Evolutionary conservation across 2,797 vertebrate species (phyloP).

Genomic region (Phoeniculus purpureus): DNA sequence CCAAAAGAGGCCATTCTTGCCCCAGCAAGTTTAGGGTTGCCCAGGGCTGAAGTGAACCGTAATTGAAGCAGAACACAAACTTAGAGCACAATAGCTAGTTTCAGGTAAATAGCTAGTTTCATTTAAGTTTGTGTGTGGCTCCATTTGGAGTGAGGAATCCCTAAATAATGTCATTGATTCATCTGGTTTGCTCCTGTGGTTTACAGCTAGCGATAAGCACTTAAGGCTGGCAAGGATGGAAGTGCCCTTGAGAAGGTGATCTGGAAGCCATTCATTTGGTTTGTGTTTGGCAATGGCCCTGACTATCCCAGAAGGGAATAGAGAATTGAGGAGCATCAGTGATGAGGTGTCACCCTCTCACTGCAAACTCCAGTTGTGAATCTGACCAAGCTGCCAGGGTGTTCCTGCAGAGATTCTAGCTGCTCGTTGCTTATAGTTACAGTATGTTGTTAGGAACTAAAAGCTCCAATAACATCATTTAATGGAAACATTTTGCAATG

Average conservation of each 20-base stretch:
- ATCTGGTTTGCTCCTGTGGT: background rate
- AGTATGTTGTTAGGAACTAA: background rate
- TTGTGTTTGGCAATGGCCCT: background rate
- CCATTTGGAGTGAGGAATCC: background rate
- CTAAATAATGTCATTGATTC: conserved; percentile 23
- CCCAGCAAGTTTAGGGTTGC: background rate
- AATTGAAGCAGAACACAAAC: background rate
- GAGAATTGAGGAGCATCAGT: background rate
- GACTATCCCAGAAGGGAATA: background rate
- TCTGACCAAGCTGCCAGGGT: background rate
- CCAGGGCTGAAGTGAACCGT: background rate
- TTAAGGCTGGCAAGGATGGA: background rate
- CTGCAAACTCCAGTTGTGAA: background rate
- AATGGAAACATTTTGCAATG: background rate
- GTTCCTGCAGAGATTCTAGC: background rate
- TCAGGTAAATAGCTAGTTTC: background rate
- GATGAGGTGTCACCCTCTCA: conserved; percentile 5
- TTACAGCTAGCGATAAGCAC: conserved; percentile 10
- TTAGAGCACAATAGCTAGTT: background rate
- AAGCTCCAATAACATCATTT: background rate
- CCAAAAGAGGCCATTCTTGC: background rate
- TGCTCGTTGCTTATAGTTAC: conserved; percentile 17
- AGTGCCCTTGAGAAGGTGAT: conserved; percentile 11
- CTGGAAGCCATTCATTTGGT: background rate
- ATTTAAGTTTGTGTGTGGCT: background rate